Evolutionary conservation across 2,113 vertebrate genomes (phyloP), one percentile per base, ranked within the genome.

Genomic region (Sardina pilchardus): DNA sequence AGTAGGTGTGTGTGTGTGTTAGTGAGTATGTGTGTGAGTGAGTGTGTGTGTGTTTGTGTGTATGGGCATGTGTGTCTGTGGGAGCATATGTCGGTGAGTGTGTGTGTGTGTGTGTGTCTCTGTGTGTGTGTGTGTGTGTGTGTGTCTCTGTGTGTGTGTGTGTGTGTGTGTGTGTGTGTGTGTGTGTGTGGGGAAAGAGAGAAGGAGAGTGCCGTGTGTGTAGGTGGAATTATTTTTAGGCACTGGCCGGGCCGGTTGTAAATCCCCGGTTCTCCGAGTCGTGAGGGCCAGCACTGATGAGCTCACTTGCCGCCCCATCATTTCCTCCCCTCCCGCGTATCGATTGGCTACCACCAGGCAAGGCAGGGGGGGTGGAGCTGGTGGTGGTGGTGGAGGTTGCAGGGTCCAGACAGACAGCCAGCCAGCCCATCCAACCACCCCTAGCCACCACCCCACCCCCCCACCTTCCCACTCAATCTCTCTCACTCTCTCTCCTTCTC

Each of bases 221-320:
- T 85, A 86, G 87, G 83, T 85, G 87, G 9, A 47, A 85, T 86
- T 88, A 88, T 88, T 88, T 88, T 88, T 88, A 86, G 85, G 82
- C 16, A 26, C 87, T 30, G 85, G 84, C 85, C 75, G 10, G 82
- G 86, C 81, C 56, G 82, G 56, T 81, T 86, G 87, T 84, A 86
- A 88, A 84, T 87, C 82, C 82, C 48, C 82, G 80, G 26, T 83
- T 59, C 81, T 56, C n/a, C 78, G 67, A 83, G 82, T 84, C 81
- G 59, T 56, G 81, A 84, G 63, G 43, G 36, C 83, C 63, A 81
- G 63, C 81, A 82, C 56, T 86, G 86, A 88, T 87, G 89, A 87
- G 84, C 85, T 43, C 86, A 47, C 43, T 26, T 43, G 50, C 80
- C 43, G 30, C 30, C 81, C 44, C 7, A 30, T 71, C 47, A 36